phyloP scores from a whole-genome alignment of 2,113 vertebrate genomes.

The Hyperopisus bebe region DNA sequence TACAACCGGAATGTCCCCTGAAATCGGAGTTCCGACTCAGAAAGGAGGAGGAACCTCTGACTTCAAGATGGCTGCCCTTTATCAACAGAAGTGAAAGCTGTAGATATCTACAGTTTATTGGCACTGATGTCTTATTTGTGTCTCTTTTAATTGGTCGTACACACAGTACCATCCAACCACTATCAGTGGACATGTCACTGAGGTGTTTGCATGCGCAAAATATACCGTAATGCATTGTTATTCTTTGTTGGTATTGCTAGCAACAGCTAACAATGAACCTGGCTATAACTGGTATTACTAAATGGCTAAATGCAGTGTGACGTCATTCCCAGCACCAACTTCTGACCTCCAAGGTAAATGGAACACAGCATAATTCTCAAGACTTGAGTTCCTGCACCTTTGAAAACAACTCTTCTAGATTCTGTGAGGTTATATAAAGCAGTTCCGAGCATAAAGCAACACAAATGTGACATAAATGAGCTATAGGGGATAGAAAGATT shows the following conservation, averaged over 20 bases:
- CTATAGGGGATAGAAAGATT: neutral
- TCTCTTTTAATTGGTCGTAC: neutral
- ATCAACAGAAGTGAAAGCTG: neutral
- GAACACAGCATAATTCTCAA: neutral
- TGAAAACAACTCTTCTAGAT: neutral
- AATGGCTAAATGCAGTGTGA: neutral
- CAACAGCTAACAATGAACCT: neutral
- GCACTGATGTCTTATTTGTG: neutral
- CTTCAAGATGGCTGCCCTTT: neutral
- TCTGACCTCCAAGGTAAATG: neutral
- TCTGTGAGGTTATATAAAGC: neutral
- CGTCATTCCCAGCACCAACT: neutral
- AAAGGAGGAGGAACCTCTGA: neutral
- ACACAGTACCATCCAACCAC: neutral
- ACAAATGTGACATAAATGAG: neutral
- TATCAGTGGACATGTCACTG: neutral
- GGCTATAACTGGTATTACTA: neutral
- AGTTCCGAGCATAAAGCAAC: neutral
- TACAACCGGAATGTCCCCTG: neutral
- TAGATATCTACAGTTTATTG: neutral
- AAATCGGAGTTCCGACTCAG: neutral
- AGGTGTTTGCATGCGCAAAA: neutral
- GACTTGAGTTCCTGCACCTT: neutral
- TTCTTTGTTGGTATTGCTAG: neutral
- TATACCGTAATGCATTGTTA: neutral